Base-by-base conservation (phyloP, 2,888 invertebrate genomes). In the Hemithea aestivaria region DNA sequence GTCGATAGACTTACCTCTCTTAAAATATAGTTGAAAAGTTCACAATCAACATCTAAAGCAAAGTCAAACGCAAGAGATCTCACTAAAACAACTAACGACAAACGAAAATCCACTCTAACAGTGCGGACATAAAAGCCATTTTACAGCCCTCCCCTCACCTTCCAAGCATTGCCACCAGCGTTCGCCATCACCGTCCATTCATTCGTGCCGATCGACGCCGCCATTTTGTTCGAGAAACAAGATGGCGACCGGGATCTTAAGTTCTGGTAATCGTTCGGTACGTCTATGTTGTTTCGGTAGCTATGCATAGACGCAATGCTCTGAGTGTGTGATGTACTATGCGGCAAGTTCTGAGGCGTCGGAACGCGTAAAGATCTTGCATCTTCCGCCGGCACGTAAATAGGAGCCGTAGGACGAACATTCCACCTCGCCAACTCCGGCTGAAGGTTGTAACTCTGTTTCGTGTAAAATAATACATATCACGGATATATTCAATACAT, bases 241-340 rank as follows among this genome's bases (percentile, higher is more conserved):
- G 87, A 87, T 78, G 88, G 88, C 76, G 87, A 87, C 54, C 87
- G 81, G 51, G 88, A 87, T 43, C 87, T 71, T 53, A 83, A 68
- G 49, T 85, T 87, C 68, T 85, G 87, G 69, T 88, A 87, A 52
- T 88, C 88, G 58, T 73, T 83, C 36, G 87, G 87, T 40, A 82
- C 73, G 62, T 85, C 87, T 33, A 87, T 83, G 70, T 81, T 85
- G 59, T 77, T 83, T 64, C 83, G 74, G 76, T 80, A 83, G 83
- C 85, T 87, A 72, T 87, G 87, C 83, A 88, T 88, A 24, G 88
- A 87, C 6, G 88, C 87, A 40, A 88, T 88, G 57, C 88, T 88
- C 54, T 87, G 87, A 24, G 87, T 79, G 53, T 88, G 88, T 1
- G 87, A 87, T 3, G 85, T 71, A 46, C 83, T 83, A 56, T 85